Percentiles rank a stretch among this genome's conserved stretches.
Conservation (phyloP, 2,888 invertebrate species). For the Dryocosmus kuriphilus region DNA sequence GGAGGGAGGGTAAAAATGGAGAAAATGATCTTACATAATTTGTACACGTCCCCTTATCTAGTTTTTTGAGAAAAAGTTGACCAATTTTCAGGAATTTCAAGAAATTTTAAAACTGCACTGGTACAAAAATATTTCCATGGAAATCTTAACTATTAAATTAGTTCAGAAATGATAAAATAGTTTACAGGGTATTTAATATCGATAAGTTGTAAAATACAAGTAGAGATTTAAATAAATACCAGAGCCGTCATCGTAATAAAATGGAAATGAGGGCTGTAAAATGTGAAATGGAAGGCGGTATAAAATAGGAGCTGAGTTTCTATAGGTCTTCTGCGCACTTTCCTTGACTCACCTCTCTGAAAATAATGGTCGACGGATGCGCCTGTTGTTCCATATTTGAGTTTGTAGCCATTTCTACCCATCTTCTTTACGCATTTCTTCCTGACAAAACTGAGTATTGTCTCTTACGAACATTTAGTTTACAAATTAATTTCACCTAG, state of each 20-base stretch:
- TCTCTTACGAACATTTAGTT: neutral
- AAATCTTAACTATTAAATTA: neutral
- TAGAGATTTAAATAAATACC: conserved; percentile 23
- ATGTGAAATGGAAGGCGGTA: conserved; percentile 68
- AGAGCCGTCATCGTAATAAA: conserved; percentile 61
- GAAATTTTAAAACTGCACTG: too few relatives aligned
- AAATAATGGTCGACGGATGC: conserved; percentile 70
- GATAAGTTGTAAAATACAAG: neutral
- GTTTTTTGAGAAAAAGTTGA: too few relatives aligned
- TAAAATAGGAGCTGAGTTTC: conserved; percentile 61
- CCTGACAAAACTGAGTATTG: neutral
- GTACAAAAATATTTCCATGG: too few relatives aligned
- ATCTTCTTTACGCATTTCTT: conserved; percentile 15
- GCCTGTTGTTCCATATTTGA: conserved; percentile 70
- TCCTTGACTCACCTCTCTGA: conserved; percentile 45
- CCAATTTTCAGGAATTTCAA: too few relatives aligned
- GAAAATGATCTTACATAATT: too few relatives aligned
- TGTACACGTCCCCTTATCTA: too few relatives aligned
- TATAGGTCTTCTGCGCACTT: conserved; percentile 41
- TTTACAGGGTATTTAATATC: neutral
- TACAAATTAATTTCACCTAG: neutral
- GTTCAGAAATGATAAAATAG: neutral
- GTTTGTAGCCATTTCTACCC: conserved; percentile 56
- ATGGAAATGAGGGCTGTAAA: conserved; percentile 69
- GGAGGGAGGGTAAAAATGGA: too few relatives aligned